Conservation (phyloP, 2,888 invertebrate species). For the Drosophila neonasuta region DNA sequence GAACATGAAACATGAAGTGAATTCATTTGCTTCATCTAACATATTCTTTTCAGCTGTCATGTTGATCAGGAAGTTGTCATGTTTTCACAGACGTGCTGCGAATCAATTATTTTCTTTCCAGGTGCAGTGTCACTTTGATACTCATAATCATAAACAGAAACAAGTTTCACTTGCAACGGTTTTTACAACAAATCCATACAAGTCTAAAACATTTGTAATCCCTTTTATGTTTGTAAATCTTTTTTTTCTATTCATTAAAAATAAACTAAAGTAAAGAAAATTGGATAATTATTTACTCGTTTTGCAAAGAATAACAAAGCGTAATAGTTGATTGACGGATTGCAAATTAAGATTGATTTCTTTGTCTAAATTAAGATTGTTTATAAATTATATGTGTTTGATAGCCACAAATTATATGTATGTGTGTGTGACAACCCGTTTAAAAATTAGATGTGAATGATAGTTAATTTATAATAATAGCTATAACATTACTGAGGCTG, state of each 20-base stretch:
- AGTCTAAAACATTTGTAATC: too few species aligned
- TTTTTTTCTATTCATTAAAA: too few species aligned
- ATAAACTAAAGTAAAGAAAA: background rate
- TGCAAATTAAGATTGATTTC: conserved; percentile 3
- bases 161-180: background rate
- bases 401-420: background rate
- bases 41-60: background rate
- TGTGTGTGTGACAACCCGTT: background rate
- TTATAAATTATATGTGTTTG: background rate
- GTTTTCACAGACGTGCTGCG: background rate
- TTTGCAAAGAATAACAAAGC: conserved; percentile 1
- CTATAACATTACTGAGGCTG: background rate
- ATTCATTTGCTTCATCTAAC: background rate
- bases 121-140: too few species aligned
- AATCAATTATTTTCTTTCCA: background rate
- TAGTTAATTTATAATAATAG: background rate
- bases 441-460: background rate
- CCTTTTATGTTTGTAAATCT: too few species aligned
- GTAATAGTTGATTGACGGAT: background rate
- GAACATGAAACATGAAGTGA: background rate
- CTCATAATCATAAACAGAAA: background rate
- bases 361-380: background rate
- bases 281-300: background rate
- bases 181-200: background rate
- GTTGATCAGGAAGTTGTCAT: conserved; percentile 4